Base-by-base conservation (phyloP, 2,797 vertebrate species). In the Sebastes oblongus region DNA sequence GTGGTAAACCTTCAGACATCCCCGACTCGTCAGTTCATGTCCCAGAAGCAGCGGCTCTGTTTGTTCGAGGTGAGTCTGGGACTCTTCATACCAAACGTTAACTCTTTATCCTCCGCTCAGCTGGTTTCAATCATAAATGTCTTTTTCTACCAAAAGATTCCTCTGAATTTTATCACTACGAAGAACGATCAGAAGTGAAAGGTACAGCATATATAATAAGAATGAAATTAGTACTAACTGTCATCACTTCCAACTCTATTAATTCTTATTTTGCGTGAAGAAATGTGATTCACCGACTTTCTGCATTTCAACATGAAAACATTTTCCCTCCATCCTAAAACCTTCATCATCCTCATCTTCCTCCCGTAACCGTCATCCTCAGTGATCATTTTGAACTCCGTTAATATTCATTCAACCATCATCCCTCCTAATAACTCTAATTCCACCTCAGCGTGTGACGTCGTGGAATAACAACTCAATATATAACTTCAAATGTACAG, bases 1-100 rank as follows among this genome's bases (percentile, higher is more conserved):
- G 24, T 77, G 76, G 39, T 42, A 42, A 83, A 87, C 59, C 69
- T 84, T 32, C 89, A 99, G 97, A 98, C 90, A 89, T 98, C 84
- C 95, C 96, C 52, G 97, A 98, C 91, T 92, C 96, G 7, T 93
- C 96, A 69, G 92, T 97, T 89, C 94, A 93, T 20, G 95, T 96
- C 72, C 94, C 97, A 58, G 88, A 96, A 76, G 83, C 93, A 75
- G 88, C 91, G 3, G 91, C 95, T 72, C 71, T 92, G 91, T 91
- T 96, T 92, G 59, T 92, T 88, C 94, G 95, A 97, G 97, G 97
- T 99, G 97, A 95, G 94, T 80, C 52, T 62, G 68, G 78, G 66
- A 42, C 34, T 56, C 66, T 18, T 25, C 13, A 13, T 55, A 22
- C 16, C 20, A 9, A 76, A 60, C 6, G 18, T 71, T 4, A 3